A percentile compares a stretch with the other conserved stretches of the same genome.
phyloP scores from a whole-genome alignment of 2,888 invertebrate species.

The Anagyrus pseudococci region DNA sequence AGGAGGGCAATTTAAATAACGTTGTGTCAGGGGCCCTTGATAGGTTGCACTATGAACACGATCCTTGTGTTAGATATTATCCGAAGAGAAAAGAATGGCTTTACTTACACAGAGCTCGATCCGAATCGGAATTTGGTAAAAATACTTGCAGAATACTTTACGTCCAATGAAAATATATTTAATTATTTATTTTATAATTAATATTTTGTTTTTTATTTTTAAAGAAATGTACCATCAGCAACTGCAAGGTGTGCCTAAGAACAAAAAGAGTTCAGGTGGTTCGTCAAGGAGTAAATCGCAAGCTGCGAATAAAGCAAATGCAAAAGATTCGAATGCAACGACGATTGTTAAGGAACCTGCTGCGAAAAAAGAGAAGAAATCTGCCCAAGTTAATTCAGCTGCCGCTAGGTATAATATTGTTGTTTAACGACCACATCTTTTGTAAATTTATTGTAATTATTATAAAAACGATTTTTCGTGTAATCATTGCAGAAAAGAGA shows the following conservation, averaged over 20 bases:
- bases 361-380: conserved; percentile 53
- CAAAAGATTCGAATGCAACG: conserved; percentile 62
- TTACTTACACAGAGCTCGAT: conserved; percentile 82
- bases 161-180: too few species aligned
- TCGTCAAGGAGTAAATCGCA: conserved; percentile 55
- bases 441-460: not conserved
- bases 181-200: conserved; percentile 65
- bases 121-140: conserved; percentile 71
- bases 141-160: too few species aligned
- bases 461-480: conserved; percentile 40
- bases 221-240: conserved; percentile 73
- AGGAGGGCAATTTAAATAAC: conserved; percentile 75
- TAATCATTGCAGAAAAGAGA: conserved; percentile 39
- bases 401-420: conserved; percentile 13
- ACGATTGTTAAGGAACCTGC: conserved; percentile 54
- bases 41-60: conserved; percentile 86
- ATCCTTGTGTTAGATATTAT: conserved; percentile 94
- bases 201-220: conserved; percentile 56
- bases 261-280: conserved; percentile 61
- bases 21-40: conserved; percentile 92
- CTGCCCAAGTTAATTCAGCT: conserved; percentile 9
- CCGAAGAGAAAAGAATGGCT: conserved; percentile 93
- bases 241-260: conserved; percentile 69
- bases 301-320: conserved; percentile 54
- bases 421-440: too few species aligned